These are phyloP conservation scores for Nephrotoma guestfalica DNA, from an alignment of 2,888 invertebrate genomes.

Conservation along the genomic window DNA sequence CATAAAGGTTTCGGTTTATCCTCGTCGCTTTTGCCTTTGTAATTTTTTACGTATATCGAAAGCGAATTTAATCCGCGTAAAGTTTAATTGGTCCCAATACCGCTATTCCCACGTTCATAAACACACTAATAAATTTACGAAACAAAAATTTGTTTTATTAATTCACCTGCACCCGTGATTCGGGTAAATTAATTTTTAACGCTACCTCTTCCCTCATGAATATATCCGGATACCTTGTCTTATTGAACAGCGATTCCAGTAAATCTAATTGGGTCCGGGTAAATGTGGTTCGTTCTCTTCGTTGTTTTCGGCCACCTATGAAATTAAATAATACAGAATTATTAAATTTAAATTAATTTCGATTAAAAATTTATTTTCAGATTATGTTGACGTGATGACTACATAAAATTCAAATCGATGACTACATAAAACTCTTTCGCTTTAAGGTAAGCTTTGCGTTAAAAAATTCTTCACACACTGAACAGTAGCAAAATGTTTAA, in stretches of 20 bases:
- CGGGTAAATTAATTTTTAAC: slow-evolving; percentile 85
- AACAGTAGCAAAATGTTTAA: too few species aligned
- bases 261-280: slow-evolving; percentile 87
- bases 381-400: too few species aligned
- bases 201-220: slow-evolving; percentile 98
- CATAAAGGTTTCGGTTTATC: neutral
- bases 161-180: slow-evolving; percentile 87
- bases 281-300: slow-evolving; percentile 90
- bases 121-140: neutral
- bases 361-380: too few species aligned
- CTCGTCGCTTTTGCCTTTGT: neutral
- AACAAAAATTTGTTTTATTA: neutral
- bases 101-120: neutral
- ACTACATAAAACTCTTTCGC: too few species aligned
- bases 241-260: slow-evolving; percentile 76
- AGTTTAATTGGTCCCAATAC: neutral
- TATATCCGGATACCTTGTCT: slow-evolving; percentile 93
- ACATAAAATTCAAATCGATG: too few species aligned
- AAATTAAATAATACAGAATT: slow-evolving; percentile 9
- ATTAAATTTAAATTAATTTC: too few species aligned
- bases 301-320: slow-evolving; percentile 57
- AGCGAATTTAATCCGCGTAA: neutral
- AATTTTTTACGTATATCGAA: neutral
- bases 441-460: too few species aligned
- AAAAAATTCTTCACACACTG: too few species aligned